Evolutionary conservation across 2,797 vertebrate genomes (phyloP).

Genomic region (Pyrrhura leucotis): DNA sequence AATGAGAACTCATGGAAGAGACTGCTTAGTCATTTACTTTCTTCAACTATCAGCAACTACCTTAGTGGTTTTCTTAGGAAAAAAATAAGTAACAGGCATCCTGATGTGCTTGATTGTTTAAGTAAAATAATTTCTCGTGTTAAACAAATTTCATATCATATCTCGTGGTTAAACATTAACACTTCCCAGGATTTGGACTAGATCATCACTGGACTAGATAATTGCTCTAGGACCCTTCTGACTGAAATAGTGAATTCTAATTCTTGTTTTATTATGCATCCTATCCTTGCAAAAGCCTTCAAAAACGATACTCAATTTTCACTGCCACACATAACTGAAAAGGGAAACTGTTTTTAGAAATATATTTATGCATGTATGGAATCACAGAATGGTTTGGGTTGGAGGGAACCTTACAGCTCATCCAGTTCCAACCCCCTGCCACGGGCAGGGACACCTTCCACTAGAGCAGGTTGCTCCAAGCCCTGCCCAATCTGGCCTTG

Average conservation of each 20-base stretch:
- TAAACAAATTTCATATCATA: not conserved
- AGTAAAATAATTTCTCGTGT: not conserved
- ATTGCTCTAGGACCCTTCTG: not conserved
- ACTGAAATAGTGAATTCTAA: not conserved
- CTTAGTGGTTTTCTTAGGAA: not conserved
- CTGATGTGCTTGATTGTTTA: not conserved
- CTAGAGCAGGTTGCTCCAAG: not conserved
- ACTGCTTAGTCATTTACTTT: not conserved
- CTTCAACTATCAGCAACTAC: not conserved
- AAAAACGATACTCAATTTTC: not conserved
- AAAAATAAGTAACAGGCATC: not conserved
- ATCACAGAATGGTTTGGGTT: not conserved
- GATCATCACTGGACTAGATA: not conserved
- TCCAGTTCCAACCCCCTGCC: not conserved
- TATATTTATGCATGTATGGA: not conserved
- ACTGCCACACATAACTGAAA: not conserved
- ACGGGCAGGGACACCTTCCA: not conserved
- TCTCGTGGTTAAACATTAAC: not conserved
- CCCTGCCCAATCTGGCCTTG: not conserved
- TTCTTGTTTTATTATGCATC: not conserved
- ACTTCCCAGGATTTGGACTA: not conserved
- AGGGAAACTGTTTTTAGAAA: not conserved
- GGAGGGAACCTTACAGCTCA: not conserved
- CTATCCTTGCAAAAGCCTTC: constrained; percentile 2
- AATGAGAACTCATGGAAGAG: not conserved